Evolutionary conservation across 2,797 vertebrate species (phyloP).

Genomic region (Pangasius krempfi): DNA sequence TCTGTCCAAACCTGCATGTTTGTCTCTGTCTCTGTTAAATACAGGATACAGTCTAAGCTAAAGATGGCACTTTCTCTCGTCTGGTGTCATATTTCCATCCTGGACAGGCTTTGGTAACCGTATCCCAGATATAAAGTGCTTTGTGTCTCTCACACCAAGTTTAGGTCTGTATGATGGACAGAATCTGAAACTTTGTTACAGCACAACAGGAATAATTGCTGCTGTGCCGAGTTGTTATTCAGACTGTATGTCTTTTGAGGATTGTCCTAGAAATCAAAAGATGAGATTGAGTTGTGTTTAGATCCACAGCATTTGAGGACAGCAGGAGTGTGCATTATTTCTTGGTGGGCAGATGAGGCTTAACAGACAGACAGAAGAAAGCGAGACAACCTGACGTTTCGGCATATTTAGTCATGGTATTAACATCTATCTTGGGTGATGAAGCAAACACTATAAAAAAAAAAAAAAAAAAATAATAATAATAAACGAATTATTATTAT

Average conservation of each 20-base stretch:
- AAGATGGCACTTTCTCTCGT: neutral
- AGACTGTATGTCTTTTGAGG: neutral
- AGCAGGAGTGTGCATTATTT: neutral
- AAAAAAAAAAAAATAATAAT: too few relatives aligned
- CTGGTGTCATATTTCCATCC: neutral
- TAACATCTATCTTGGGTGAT: neutral
- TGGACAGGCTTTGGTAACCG: neutral
- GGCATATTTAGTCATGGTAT: neutral
- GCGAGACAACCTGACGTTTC: neutral
- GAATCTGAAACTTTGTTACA: neutral
- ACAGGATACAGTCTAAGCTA: neutral
- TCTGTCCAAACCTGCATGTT: neutral
- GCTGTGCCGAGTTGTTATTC: neutral
- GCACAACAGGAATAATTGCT: neutral
- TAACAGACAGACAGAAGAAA: neutral
- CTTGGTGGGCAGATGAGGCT: neutral
- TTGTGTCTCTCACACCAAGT: neutral
- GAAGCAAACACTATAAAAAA: neutral
- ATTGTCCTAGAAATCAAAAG: neutral
- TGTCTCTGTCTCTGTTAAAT: neutral
- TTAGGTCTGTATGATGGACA: neutral
- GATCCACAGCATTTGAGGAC: neutral
- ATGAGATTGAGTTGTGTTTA: neutral
- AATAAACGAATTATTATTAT: too few relatives aligned
- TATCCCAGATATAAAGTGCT: neutral